Evolutionary conservation across 2,113 vertebrate genomes (phyloP).

Genomic region (Lethenteron reissneri): DNA sequence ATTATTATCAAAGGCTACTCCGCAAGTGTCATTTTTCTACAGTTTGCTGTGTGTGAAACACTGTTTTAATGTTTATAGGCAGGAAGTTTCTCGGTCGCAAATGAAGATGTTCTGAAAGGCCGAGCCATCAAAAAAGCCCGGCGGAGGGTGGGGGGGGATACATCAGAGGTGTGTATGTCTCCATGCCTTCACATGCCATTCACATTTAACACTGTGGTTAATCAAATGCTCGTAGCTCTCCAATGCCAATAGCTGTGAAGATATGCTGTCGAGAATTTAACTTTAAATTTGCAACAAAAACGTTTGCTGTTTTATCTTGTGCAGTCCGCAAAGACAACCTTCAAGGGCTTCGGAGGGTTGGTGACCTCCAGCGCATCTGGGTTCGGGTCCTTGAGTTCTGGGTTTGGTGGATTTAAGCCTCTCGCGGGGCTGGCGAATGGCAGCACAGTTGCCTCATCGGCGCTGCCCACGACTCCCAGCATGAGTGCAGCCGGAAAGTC

Average conservation of each 20-base stretch:
- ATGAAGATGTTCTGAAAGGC: constrained; percentile 65
- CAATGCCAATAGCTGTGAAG: too few species aligned
- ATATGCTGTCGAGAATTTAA: too few species aligned
- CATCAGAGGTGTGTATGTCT: too few species aligned
- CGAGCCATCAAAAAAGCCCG: constrained; percentile 81
- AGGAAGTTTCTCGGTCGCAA: constrained; percentile 65
- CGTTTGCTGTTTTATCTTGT: too few species aligned
- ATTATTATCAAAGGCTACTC: too few species aligned
- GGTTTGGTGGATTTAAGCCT: constrained; percentile 35
- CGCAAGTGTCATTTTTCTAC: neutral
- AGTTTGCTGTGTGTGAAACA: neutral
- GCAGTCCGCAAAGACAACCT: constrained; percentile 18
- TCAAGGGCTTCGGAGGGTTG: constrained; percentile 74
- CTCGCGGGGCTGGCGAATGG: constrained; percentile 46
- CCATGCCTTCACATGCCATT: too few species aligned
- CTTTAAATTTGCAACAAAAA: too few species aligned
- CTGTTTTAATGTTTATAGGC: constrained; percentile 27
- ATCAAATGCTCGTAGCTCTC: too few species aligned
- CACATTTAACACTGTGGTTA: too few species aligned
- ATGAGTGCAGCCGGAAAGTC: too few species aligned
- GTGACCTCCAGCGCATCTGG: constrained; percentile 17
- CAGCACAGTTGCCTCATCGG: constrained; percentile 16
- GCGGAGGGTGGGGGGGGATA: constrained; percentile 24
- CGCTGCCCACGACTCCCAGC: too few species aligned
- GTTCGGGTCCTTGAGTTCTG: constrained; percentile 34